phyloP scores from a whole-genome alignment of 2,797 vertebrate species.

The Pampus argenteus region DNA sequence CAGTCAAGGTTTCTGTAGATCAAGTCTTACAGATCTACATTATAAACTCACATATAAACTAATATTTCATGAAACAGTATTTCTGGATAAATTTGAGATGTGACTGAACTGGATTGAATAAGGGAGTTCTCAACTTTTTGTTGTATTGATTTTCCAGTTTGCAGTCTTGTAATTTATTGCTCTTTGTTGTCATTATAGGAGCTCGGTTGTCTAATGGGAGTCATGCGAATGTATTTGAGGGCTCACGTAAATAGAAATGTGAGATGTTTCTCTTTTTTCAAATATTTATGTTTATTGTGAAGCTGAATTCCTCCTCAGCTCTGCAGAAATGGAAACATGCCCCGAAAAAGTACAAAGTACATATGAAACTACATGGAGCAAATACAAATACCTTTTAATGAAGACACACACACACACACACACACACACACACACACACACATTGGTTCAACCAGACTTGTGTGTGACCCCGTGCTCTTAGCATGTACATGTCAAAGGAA shows the following conservation, averaged over 20 bases:
- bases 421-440: slow-evolving; percentile 8
- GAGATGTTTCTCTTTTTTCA: slow-evolving; percentile 18
- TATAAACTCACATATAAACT: too few relatives aligned
- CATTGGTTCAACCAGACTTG: slow-evolving; percentile 7
- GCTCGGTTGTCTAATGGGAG: neutral
- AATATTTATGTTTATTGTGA: slow-evolving; percentile 34
- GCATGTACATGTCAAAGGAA: slow-evolving; percentile 57
- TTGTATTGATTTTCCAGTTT: too few relatives aligned
- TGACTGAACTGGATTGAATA: too few relatives aligned
- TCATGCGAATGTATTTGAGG: neutral
- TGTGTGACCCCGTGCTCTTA: slow-evolving; percentile 45
- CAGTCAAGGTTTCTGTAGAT: slow-evolving; percentile 19
- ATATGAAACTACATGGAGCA: neutral
- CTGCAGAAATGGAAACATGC: slow-evolving; percentile 20
- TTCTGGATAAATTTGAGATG: too few relatives aligned
- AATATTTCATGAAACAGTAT: too few relatives aligned
- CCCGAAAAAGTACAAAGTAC: neutral
- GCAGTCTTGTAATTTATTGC: neutral
- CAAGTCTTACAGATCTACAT: neutral
- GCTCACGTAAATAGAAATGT: slow-evolving; percentile 22
- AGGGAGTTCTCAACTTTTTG: too few relatives aligned
- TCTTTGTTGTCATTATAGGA: too few relatives aligned
- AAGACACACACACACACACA: slow-evolving; percentile 14
- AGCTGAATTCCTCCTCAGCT: slow-evolving; percentile 30
- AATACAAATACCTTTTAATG: slow-evolving; percentile 3